Evolutionary conservation across 2,888 invertebrate genomes (phyloP), one percentile per base, ranked within the genome.

Genomic region (Cinara cedri): DNA sequence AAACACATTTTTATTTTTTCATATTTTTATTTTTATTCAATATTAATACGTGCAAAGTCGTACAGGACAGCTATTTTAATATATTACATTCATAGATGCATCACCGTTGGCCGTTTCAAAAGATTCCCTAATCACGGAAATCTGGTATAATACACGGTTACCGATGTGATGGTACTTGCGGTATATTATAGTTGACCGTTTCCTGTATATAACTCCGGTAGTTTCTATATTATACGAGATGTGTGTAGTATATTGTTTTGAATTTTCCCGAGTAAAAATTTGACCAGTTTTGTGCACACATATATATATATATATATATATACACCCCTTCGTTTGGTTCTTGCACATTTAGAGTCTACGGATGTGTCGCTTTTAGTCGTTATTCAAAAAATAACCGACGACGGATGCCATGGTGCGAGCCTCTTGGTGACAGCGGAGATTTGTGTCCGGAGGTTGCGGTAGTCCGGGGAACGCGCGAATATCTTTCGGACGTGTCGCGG

Each of bases 401-500:
- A 34, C 72, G 34, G 8, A 4, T 34, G 6, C 6, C 34, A 34
- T 6, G 6, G 34, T 34, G 34, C 34, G 62, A n/a, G n/a, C n/a
- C n/a, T 51, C 51, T 63, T 74, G 72, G 62, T 34, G 72, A 65
- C 54, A 66, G 34, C 34, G 16, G n/a, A 75, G 63, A 65, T 76
- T 57, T 57, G 55, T 65, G 62, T 19, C 14, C n/a, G 34, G 55
- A 26, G 60, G 26, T 24, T 46, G 57, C 57, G 68, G 57, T 57
- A 14, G 46, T n/a, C 42, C 54, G 55, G 72, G 49, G 49, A 34
- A 34, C 34, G 9, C 14, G 34, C n/a, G 49, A 68, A 68, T 68
- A 76, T 76, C 68, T 76, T 57, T 68, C 72, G 68, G 57, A 57
- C 66, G 57, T 57, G 76, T 76, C 72, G 9, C 8, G 34, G 66